A percentile compares a stretch with the other conserved stretches of the same genome.
Evolutionary conservation across 2,888 invertebrate genomes (phyloP).

Genomic region (Synanthedon myopaeformis): DNA sequence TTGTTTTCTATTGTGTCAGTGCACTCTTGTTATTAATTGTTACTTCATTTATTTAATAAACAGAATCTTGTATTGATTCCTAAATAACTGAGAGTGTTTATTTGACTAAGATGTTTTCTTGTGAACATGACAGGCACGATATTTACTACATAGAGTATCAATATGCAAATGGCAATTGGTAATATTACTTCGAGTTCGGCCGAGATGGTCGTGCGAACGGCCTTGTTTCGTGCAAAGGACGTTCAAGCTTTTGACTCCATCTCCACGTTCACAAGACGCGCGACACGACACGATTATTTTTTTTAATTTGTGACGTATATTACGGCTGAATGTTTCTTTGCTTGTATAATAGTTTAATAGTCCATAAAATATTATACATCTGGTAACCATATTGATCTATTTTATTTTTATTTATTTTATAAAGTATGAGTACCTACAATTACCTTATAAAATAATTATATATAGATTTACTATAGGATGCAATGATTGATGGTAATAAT

Average conservation of each 20-base stretch:
- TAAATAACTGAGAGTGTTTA: neutral
- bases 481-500: too few species aligned
- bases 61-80: neutral
- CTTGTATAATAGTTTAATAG: too few species aligned
- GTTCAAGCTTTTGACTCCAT: conserved; percentile 11
- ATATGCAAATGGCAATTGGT: conserved; percentile 33
- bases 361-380: too few species aligned
- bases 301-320: too few species aligned
- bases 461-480: too few species aligned
- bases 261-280: conserved; percentile 8
- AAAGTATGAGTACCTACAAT: too few species aligned
- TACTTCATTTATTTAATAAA: neutral
- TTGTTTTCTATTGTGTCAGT: too few species aligned
- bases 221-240: conserved; percentile 38
- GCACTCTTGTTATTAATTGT: too few species aligned
- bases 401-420: too few species aligned
- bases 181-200: conserved; percentile 11
- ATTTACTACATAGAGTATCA: conserved; percentile 9
- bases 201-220: conserved; percentile 26
- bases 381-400: too few species aligned
- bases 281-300: neutral
- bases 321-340: too few species aligned
- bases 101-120: neutral
- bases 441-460: too few species aligned
- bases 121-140: neutral